Percentiles rank a stretch among this genome's conserved stretches.
Conservation (phyloP, 2,888 invertebrate genomes). For the Tiphia femorata region DNA sequence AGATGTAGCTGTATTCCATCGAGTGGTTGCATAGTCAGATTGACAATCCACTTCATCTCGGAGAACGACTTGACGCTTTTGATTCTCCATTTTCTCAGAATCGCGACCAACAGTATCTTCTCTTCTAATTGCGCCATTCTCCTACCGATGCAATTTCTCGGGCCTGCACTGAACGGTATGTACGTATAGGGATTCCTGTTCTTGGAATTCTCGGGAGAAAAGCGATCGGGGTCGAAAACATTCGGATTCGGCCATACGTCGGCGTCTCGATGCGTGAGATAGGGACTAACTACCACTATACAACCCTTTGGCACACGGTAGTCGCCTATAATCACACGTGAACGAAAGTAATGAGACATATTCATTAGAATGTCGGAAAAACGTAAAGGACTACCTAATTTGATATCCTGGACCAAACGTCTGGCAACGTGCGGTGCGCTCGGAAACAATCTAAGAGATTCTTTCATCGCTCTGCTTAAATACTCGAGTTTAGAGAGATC, state of each 20-base stretch:
- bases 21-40: neutral
- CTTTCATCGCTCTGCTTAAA: constrained; percentile 74
- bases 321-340: too few species aligned
- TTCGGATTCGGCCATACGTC: constrained; percentile 70
- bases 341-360: too few species aligned
- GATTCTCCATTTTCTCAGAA: neutral
- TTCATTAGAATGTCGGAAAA: too few species aligned
- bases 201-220: constrained; percentile 58
- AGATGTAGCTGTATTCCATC: neutral
- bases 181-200: constrained; percentile 55
- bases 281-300: constrained; percentile 62
- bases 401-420: constrained; percentile 67
- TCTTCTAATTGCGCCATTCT: constrained; percentile 48
- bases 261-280: constrained; percentile 69
- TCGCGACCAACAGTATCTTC: constrained; percentile 15
- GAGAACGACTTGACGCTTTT: neutral
- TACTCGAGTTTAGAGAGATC: constrained; percentile 69
- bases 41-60: neutral
- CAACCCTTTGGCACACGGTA: constrained; percentile 68
- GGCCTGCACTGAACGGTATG: constrained; percentile 62
- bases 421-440: constrained; percentile 71
- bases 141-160: constrained; percentile 60
- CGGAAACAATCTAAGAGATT: constrained; percentile 72
- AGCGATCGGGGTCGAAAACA: constrained; percentile 68
- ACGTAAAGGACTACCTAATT: too few species aligned